Percentiles rank a stretch among this genome's conserved stretches.
Evolutionary conservation across 2,113 vertebrate species (phyloP).

Genomic region (Clarias macrocephalus): DNA sequence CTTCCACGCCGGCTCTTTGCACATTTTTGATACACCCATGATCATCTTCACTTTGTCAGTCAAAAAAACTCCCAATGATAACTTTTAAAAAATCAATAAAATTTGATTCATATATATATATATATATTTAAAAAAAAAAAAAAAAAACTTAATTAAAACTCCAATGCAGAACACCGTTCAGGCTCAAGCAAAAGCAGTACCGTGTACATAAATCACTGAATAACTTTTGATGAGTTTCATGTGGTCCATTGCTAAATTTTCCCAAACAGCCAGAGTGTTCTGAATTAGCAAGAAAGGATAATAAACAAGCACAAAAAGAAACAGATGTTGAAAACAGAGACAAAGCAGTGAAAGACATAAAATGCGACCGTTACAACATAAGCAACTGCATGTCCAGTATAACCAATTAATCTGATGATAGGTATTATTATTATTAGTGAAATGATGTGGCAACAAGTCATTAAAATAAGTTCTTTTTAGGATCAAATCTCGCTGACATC

Average conservation of each 20-base stretch:
- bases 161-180: slow-evolving; percentile 15
- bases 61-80: neutral
- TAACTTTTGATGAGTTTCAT: slow-evolving; percentile 44
- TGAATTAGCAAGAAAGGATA: slow-evolving; percentile 37
- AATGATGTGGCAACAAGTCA: slow-evolving; percentile 53
- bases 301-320: slow-evolving; percentile 41
- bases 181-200: slow-evolving; percentile 51
- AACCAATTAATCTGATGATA: slow-evolving; percentile 42
- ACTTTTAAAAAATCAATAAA: slow-evolving; percentile 20
- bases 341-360: slow-evolving; percentile 47
- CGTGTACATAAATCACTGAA: slow-evolving; percentile 33
- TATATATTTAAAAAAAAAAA: neutral
- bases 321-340: slow-evolving; percentile 36
- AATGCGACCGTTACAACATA: slow-evolving; percentile 45
- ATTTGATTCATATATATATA: slow-evolving; percentile 3
- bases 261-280: slow-evolving; percentile 37
- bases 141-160: slow-evolving; percentile 28
- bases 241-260: slow-evolving; percentile 28
- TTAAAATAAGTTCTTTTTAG: slow-evolving; percentile 47
- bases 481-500: slow-evolving; percentile 53
- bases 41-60: slow-evolving; percentile 10
- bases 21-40: slow-evolving; percentile 27
- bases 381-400: slow-evolving; percentile 51
- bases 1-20: slow-evolving; percentile 5
- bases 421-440: slow-evolving; percentile 52